Evolutionary conservation across 2,113 vertebrate genomes (phyloP).

Genomic region (Pomatostomus ruficeps): DNA sequence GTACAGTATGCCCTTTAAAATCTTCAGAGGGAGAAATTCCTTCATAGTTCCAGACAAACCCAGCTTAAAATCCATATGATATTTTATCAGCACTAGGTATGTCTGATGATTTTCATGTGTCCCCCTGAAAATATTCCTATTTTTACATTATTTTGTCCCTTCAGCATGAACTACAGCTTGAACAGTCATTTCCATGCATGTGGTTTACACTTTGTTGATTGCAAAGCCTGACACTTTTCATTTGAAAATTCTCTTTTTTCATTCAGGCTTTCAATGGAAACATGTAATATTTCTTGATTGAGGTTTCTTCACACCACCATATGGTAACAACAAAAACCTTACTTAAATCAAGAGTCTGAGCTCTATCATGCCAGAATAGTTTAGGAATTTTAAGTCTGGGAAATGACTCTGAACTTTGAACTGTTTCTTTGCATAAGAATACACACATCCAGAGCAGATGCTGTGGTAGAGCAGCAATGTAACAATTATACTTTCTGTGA

Average conservation of each 20-base stretch:
- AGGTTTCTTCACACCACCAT: not conserved
- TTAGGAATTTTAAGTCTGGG: not conserved
- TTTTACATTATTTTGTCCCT: not conserved
- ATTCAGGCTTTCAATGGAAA: not conserved
- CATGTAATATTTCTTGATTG: not conserved
- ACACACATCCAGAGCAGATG: not conserved
- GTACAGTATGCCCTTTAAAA: not conserved
- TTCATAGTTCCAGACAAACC: not conserved
- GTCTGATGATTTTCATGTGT: not conserved
- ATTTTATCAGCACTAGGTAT: not conserved
- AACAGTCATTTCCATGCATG: not conserved
- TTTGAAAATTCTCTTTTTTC: not conserved
- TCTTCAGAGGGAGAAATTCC: not conserved
- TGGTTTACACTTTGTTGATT: not conserved
- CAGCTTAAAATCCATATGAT: not conserved
- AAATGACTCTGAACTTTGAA: not conserved
- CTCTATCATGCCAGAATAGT: not conserved
- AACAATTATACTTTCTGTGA: not conserved
- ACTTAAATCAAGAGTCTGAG: not conserved
- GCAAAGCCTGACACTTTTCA: not conserved
- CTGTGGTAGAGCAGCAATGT: not conserved
- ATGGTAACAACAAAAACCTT: not conserved
- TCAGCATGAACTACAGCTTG: not conserved
- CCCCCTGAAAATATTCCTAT: not conserved
- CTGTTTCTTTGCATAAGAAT: not conserved